A percentile compares a stretch with the other conserved stretches of the same genome.
These are phyloP conservation scores for Adela reaumurella DNA, from an alignment of 2,888 invertebrate species.

Conservation along the genomic window DNA sequence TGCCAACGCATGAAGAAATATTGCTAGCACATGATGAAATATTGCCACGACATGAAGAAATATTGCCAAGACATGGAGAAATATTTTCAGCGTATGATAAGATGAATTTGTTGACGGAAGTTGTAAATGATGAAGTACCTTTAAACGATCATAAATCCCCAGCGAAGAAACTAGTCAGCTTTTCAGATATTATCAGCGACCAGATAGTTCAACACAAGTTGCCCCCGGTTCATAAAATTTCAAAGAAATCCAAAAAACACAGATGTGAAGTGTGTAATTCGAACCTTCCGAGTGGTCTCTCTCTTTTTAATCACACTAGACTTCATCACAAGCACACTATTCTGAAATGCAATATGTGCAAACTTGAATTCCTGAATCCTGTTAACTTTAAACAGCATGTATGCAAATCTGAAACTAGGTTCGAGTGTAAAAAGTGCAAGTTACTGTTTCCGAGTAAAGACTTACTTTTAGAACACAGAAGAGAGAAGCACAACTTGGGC, in stretches of 20 bases:
- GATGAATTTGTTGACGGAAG: too few species aligned
- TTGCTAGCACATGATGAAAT: too few species aligned
- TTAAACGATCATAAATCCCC: too few species aligned
- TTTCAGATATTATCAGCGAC: too few species aligned
- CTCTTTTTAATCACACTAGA: background rate
- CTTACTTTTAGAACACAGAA: background rate
- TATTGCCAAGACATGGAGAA: too few species aligned
- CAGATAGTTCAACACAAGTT: too few species aligned
- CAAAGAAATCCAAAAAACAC: background rate
- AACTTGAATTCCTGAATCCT: background rate
- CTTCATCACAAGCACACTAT: background rate
- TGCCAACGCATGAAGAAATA: too few species aligned
- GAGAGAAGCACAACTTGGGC: background rate
- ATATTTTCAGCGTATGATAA: too few species aligned
- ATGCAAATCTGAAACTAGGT: background rate
- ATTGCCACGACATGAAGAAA: too few species aligned
- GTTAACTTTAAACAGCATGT: background rate
- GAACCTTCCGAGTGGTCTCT: background rate
- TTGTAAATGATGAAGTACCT: too few species aligned
- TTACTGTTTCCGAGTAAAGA: background rate
- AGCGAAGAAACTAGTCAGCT: background rate
- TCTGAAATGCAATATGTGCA: background rate
- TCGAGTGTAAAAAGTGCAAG: background rate
- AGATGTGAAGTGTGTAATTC: background rate
- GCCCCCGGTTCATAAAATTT: background rate